A percentile compares a stretch with the other conserved stretches of the same genome.
Conservation (phyloP, 2,888 invertebrate species). For the Acrobasis consociella region DNA sequence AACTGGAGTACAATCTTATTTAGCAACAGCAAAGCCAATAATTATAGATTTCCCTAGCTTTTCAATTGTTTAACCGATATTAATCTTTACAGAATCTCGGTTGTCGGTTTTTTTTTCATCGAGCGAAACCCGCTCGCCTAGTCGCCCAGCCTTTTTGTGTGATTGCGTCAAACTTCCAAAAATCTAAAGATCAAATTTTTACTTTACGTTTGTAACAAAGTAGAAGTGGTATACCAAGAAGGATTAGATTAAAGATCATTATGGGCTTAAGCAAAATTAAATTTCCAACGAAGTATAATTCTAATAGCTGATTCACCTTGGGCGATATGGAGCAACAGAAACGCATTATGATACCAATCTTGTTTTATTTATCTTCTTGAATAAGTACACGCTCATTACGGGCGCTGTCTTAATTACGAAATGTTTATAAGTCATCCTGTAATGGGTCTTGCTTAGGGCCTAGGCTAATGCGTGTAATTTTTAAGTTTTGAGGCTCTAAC, state of each 20-base stretch:
- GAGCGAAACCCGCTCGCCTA: too few species aligned
- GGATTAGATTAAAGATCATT: not conserved
- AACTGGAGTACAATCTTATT: too few species aligned
- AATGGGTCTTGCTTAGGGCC: not conserved
- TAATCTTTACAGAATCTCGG: too few species aligned
- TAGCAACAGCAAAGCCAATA: too few species aligned
- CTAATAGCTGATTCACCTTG: conserved; percentile 28
- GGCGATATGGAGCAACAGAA: conserved; percentile 28
- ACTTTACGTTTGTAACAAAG: not conserved
- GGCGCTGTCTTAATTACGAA: conserved; percentile 10
- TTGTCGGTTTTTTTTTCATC: too few species aligned
- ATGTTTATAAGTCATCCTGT: conserved; percentile 14
- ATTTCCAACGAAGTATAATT: conserved; percentile 17
- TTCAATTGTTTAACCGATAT: too few species aligned
- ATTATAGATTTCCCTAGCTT: too few species aligned
- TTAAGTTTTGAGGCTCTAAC: too few species aligned
- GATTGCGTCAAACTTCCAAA: too few species aligned
- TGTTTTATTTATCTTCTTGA: conserved; percentile 30
- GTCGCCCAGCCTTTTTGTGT: too few species aligned
- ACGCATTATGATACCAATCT: conserved; percentile 29
- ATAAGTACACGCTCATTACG: conserved; percentile 22
- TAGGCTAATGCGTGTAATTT: too few species aligned
- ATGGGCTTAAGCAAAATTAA: not conserved
- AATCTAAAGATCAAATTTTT: too few species aligned
- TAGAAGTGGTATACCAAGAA: not conserved